Base-by-base conservation (phyloP, 2,888 invertebrate species). In the Lasioglossum lativentre region DNA sequence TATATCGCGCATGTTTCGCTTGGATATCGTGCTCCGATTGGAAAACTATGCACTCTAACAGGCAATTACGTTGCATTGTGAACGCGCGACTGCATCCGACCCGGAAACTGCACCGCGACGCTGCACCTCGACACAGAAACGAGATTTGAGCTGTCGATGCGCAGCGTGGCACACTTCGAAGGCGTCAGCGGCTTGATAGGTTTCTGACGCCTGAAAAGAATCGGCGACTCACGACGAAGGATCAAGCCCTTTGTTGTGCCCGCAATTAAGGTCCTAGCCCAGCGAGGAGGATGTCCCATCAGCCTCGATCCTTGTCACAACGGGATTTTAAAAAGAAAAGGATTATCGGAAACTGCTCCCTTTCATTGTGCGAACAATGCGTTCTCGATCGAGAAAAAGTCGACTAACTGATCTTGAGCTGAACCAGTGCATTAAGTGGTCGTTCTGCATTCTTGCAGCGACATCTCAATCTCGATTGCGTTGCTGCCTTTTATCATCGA, bases 151-250 rank as follows among this genome's bases (percentile, higher is more conserved):
- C 86, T 80, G 82, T 80, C 85, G 88, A 88, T 90, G 89, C 82
- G 77, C 86, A 84, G 78, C 86, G 78, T 52, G 82, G 70, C 76
- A 63, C 70, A 86, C 78, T 82, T 89, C 82, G 90, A 81, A 89
- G 81, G 88, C 82, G 89, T 86, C 88, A 84, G 83, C 74, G 73
- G 79, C 74, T 75, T 82, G 88, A 90, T 84, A 75, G 83, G 76
- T 74, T 68, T 38, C 88, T 86, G 90, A 90, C 91, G 87, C 86
- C 88, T 92, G 91, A 93, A 93, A 92, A 90, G 91, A 90, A 92
- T 86, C 78, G 82, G 83, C 90, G 86, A 93, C 90, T 93, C 93
- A 92, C 86, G 88, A 86, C 87, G 78, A 83, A 82, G 89, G 90
- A 88, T 83, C 89, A 77, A 75, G 75, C 34, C 89, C 86, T 91